phyloP scores from a whole-genome alignment of 2,113 vertebrate species.

The Solenodon paradoxus region DNA sequence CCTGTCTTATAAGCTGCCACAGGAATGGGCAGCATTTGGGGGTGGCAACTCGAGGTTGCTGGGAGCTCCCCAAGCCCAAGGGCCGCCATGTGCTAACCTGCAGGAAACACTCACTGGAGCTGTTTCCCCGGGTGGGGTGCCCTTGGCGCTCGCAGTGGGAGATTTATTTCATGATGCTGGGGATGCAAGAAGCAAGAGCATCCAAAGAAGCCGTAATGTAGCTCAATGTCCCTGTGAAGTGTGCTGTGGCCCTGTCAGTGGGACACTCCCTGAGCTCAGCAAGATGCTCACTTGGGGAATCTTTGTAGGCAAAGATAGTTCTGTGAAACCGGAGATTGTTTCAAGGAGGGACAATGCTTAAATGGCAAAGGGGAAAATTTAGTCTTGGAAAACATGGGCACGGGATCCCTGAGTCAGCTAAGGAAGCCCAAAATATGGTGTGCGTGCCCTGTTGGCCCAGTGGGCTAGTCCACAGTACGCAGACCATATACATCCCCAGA shows the following conservation, averaged over 20 bases:
- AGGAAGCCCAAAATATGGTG: slow-evolving; percentile 28
- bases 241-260: neutral
- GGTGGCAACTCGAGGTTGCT: neutral
- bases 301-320: slow-evolving; percentile 14
- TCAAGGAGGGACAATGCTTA: neutral
- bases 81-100: neutral
- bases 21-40: neutral
- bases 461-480: no score
- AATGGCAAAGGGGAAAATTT: neutral
- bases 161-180: neutral
- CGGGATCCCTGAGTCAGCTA: neutral
- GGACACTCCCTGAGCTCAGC: slow-evolving; percentile 25
- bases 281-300: neutral
- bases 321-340: neutral
- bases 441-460: no score
- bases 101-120: neutral
- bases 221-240: neutral
- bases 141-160: neutral
- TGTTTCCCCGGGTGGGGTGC: neutral
- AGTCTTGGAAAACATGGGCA: neutral
- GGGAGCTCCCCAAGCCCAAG: neutral
- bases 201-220: neutral
- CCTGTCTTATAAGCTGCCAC: neutral
- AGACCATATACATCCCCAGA: no score
- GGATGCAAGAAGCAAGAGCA: neutral